A percentile compares a stretch with the other conserved stretches of the same genome.
phyloP scores from a whole-genome alignment of 2,888 invertebrate genomes.

The Omphaloscelis lunosa region DNA sequence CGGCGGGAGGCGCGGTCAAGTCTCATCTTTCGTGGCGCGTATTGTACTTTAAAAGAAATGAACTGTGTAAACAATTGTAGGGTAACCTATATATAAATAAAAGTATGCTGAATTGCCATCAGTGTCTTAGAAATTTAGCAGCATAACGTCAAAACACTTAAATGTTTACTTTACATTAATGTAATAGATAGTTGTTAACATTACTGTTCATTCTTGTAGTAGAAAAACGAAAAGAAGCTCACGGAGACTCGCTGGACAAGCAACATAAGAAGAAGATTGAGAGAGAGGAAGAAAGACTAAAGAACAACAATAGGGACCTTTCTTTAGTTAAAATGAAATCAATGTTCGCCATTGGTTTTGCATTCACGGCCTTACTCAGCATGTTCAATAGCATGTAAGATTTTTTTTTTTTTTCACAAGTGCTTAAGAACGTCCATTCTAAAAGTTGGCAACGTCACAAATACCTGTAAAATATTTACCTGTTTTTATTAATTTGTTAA shows the following conservation, averaged over 20 bases:
- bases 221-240: constrained; percentile 98
- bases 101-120: not conserved
- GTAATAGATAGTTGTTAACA: not conserved
- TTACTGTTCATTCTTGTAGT: constrained; percentile 91
- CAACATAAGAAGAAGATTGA: constrained; percentile 99
- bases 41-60: too few relatives aligned
- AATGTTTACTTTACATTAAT: not conserved
- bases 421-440: too few relatives aligned
- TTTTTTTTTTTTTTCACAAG: not conserved
- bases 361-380: constrained; percentile 98
- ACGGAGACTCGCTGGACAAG: constrained; percentile 97
- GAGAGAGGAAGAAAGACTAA: constrained; percentile 98
- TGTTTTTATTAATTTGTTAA: too few relatives aligned
- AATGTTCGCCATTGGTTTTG: constrained; percentile 99
- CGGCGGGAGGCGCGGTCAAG: too few relatives aligned
- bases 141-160: too few relatives aligned
- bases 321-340: constrained; percentile 99
- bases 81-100: too few relatives aligned
- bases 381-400: constrained; percentile 99
- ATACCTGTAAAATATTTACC: too few relatives aligned
- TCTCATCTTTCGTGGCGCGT: too few relatives aligned
- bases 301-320: constrained; percentile 99
- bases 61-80: too few relatives aligned
- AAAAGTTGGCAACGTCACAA: too few relatives aligned
- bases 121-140: not conserved